Base-by-base conservation (phyloP, 2,797 vertebrate genomes). In the Onychomys leucogaster region DNA sequence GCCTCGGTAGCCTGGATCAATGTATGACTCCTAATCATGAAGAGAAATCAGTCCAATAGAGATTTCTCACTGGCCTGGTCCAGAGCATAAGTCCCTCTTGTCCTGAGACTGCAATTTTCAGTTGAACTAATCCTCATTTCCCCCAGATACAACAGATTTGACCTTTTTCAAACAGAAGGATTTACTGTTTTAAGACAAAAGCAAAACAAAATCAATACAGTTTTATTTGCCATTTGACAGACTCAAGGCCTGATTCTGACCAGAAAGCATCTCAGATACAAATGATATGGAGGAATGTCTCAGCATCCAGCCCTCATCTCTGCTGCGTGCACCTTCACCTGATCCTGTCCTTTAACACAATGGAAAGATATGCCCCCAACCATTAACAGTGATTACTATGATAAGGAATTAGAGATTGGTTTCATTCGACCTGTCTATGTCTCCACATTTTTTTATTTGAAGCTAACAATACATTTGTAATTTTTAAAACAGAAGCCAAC, bases 151-250 rank as follows among this genome's bases (percentile, higher is more conserved):
- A 82, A 78, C 37, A 69, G 11, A 92, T 94, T 86, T 87, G 46
- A 91, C 52, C 77, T 93, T 94, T 75, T 92, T 59, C 92, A 83
- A 82, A 73, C 71, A 92, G 55, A 96, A 41, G 41, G 16, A 95
- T 96, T 94, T 69, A 23, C 95, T 94, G 29, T 71, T 91, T 59
- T 61, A 86, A 86, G 75, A 77, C 67, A 90, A 90, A 90, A 63
- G 94, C 63, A 65, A 95, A 96, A 86, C 88, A 77, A 91, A 96
- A 97, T 93, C 95, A 84, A 91, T 96, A 81, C 23, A 57, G 0
- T 87, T 71, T 96, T 71, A 95, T 90, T 92, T 94, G 86, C 77
- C 82, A 78, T 90, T 63, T 63, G 63, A 55, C 59, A 89, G 57
- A 49, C 49, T 92, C 55, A 86, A 78, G 11, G 57, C 46, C 76